Conservation (phyloP, 2,797 vertebrate genomes). For the Tinamus major region DNA sequence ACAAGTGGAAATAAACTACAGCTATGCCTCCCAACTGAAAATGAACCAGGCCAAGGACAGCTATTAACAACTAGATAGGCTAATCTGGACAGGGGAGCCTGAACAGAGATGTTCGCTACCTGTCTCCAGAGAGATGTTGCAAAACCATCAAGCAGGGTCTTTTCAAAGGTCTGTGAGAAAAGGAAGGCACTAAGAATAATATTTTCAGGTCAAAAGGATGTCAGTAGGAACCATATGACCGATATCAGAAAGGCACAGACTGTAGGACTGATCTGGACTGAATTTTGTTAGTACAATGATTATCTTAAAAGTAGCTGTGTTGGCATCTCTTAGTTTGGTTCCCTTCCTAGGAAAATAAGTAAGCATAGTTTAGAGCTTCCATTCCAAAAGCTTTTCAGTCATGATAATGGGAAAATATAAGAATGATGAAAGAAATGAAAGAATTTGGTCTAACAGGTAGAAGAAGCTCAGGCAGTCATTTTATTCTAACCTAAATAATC, state of each 20-base stretch:
- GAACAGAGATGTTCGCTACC: background rate
- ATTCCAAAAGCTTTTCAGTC: background rate
- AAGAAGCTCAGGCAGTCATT: background rate
- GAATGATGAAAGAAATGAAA: background rate
- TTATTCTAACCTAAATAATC: background rate
- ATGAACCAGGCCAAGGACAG: background rate
- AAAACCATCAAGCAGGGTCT: background rate
- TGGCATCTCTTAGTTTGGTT: background rate
- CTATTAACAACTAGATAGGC: background rate
- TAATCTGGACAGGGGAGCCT: background rate
- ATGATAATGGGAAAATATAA: background rate
- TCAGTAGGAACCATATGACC: background rate
- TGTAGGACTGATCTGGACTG: background rate
- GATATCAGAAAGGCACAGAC: background rate
- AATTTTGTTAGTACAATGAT: background rate
- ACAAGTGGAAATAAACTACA: background rate
- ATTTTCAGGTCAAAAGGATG: background rate
- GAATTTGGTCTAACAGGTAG: background rate
- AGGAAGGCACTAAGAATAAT: background rate
- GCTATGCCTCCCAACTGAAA: background rate
- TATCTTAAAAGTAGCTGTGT: background rate
- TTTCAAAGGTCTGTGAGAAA: background rate
- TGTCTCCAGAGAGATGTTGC: background rate
- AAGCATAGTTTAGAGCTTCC: background rate
- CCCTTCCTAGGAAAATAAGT: background rate